A percentile compares a stretch with the other conserved stretches of the same genome.
Evolutionary conservation across 2,888 invertebrate genomes (phyloP).

Genomic region (Chymomyza fuscimana): DNA sequence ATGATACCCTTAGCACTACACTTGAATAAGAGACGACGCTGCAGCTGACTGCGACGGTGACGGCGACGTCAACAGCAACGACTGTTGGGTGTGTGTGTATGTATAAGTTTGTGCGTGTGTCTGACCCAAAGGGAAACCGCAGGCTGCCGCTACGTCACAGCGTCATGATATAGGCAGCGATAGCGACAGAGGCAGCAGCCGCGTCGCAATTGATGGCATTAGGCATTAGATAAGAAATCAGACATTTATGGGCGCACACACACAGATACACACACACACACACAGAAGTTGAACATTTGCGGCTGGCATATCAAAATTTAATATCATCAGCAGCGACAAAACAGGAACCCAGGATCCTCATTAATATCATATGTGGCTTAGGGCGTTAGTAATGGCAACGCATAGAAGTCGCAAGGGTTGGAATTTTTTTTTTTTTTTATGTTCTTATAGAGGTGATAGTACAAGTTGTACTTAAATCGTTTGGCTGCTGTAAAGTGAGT

Average conservation of each 20-base stretch:
- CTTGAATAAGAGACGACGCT: background rate
- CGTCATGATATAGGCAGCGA: constrained; percentile 65
- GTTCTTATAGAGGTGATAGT: background rate
- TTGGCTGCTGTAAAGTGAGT: too few species aligned
- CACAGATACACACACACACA: constrained; percentile 15
- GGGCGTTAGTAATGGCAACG: constrained; percentile 7
- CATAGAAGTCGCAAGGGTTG: constrained; percentile 21
- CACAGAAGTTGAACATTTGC: constrained; percentile 23
- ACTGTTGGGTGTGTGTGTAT: constrained; percentile 8
- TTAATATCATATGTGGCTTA: constrained; percentile 25
- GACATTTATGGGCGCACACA: constrained; percentile 64
- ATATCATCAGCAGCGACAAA: background rate
- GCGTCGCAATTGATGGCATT: constrained; percentile 75
- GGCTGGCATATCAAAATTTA: background rate
- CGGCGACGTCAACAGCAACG: background rate
- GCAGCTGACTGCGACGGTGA: background rate
- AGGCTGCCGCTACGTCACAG: background rate
- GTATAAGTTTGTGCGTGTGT: constrained; percentile 44
- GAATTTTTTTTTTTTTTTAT: background rate
- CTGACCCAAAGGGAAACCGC: constrained; percentile 2
- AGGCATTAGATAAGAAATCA: constrained; percentile 76
- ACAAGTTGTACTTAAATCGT: background rate
- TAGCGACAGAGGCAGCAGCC: constrained; percentile 53
- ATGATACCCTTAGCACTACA: constrained; percentile 55
- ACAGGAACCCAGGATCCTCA: constrained; percentile 25